phyloP scores from a whole-genome alignment of 2,797 vertebrate species.

The Oreochromis grahami region DNA sequence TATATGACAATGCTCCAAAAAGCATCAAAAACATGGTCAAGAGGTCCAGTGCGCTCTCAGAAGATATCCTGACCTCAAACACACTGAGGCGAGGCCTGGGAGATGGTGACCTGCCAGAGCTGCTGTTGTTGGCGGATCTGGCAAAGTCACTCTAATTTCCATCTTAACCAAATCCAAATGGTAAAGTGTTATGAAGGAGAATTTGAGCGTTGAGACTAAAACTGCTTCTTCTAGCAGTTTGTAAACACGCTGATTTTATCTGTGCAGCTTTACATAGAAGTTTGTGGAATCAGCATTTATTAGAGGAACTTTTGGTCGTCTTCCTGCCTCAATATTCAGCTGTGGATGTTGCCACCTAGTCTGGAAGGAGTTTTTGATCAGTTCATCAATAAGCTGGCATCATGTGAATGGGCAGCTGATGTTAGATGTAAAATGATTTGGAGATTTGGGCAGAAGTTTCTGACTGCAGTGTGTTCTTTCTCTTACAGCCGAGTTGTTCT shows the following conservation, averaged over 20 bases:
- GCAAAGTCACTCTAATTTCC: background rate
- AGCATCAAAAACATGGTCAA: accelerated
- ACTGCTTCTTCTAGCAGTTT: background rate
- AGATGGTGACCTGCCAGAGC: background rate
- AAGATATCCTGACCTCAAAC: background rate
- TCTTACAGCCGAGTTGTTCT: constrained; percentile 88
- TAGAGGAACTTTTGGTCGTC: background rate
- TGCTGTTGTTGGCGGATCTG: background rate
- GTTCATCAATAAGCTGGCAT: background rate
- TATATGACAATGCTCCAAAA: background rate
- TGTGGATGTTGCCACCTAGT: background rate
- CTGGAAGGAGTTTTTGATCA: background rate
- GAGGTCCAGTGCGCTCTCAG: background rate
- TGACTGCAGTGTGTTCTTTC: background rate
- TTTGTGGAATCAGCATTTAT: background rate
- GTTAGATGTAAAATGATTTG: background rate
- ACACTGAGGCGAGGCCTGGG: too few species aligned
- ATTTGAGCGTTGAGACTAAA: background rate
- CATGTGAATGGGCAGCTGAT: background rate
- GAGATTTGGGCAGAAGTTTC: background rate
- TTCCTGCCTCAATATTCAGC: background rate
- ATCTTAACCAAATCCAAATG: background rate
- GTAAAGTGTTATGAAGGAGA: background rate
- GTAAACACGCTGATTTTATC: background rate
- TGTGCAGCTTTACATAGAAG: background rate